Conservation (phyloP, 2,888 invertebrate genomes). For the Himalopsyche anomala region DNA sequence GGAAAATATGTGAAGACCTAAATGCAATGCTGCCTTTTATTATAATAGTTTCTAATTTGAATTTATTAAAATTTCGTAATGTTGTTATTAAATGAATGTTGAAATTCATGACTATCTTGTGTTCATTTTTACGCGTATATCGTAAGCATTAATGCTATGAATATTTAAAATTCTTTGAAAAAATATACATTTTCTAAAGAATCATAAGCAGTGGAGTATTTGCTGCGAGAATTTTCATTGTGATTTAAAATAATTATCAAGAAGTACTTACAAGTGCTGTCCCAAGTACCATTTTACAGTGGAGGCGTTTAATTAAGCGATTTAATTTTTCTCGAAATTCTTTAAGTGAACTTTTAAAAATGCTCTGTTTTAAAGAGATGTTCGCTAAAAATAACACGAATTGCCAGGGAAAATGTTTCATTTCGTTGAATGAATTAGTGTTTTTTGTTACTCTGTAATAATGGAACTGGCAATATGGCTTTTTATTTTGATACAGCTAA, state of each 20-base stretch:
- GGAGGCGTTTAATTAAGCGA: constrained; percentile 36
- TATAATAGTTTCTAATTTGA: no score
- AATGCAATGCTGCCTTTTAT: no score
- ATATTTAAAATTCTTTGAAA: no score
- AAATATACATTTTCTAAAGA: no score
- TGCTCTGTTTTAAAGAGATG: constrained; percentile 32
- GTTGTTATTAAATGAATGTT: no score
- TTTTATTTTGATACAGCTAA: not conserved
- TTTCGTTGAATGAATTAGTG: constrained; percentile 13
- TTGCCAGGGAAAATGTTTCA: constrained; percentile 27
- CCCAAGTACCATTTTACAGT: constrained; percentile 36
- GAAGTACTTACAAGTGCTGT: not conserved
- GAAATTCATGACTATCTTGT: no score
- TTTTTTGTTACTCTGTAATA: constrained; percentile 22
- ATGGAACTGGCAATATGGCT: not conserved
- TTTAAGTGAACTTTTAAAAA: constrained; percentile 38
- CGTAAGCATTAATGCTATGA: no score
- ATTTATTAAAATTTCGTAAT: no score
- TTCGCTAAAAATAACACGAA: constrained; percentile 40
- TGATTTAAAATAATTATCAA: constrained; percentile 31
- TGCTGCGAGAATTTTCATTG: not conserved
- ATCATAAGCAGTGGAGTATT: not conserved
- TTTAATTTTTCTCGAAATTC: constrained; percentile 27
- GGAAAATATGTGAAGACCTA: no score
- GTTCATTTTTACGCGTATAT: no score